phyloP scores from a whole-genome alignment of 2,113 vertebrate species.

The Lanius collurio region DNA sequence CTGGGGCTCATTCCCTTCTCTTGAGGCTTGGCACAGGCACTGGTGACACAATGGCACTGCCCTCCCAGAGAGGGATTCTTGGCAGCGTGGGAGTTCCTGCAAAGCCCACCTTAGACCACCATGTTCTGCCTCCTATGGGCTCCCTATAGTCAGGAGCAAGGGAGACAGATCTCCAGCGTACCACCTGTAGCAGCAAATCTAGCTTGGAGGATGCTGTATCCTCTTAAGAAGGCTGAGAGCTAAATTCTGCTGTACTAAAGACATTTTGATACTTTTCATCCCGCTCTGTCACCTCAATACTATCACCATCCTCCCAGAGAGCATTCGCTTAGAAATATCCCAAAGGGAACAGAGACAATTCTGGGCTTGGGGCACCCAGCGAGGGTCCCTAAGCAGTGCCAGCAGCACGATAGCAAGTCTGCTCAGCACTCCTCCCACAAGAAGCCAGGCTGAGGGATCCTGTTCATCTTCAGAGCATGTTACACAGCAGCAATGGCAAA shows the following conservation, averaged over 20 bases:
- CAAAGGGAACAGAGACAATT: background rate
- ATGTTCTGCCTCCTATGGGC: accelerated
- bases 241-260: background rate
- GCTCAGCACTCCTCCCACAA: background rate
- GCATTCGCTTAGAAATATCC: background rate
- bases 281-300: background rate
- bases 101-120: background rate
- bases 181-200: background rate
- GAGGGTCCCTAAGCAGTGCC: background rate
- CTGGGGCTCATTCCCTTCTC: background rate
- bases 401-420: accelerated
- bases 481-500: background rate
- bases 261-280: background rate
- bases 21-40: background rate
- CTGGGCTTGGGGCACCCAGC: background rate
- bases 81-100: accelerated
- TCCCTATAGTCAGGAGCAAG: background rate
- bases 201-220: background rate
- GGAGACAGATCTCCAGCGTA: background rate
- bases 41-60: background rate
- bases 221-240: background rate
- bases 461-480: accelerated
- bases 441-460: background rate
- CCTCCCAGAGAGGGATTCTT: background rate
- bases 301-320: background rate